phyloP scores from a whole-genome alignment of 2,797 vertebrate genomes.

The Anomalospiza imberbis region DNA sequence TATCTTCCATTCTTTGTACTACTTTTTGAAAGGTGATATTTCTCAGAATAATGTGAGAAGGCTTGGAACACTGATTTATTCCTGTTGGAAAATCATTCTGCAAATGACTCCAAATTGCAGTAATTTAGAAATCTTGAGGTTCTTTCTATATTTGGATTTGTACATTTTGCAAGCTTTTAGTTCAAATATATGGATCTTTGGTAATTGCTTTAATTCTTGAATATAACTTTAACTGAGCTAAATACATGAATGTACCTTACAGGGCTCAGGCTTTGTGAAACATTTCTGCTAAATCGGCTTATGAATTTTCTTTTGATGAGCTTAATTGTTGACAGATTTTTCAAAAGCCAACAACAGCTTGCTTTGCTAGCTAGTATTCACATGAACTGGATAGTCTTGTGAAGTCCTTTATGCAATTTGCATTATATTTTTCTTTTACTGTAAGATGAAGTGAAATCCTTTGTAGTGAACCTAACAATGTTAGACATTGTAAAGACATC shows the following conservation, averaged over 20 bases:
- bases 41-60: slow-evolving; percentile 38
- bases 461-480: slow-evolving; percentile 24
- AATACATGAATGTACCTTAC: slow-evolving; percentile 46
- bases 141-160: slow-evolving; percentile 52
- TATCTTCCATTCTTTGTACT: background rate
- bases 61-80: slow-evolving; percentile 20
- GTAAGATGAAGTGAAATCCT: slow-evolving; percentile 19
- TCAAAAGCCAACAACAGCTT: slow-evolving; percentile 50
- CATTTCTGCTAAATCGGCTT: slow-evolving; percentile 52
- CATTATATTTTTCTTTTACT: slow-evolving; percentile 45
- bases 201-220: slow-evolving; percentile 43
- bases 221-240: slow-evolving; percentile 30
- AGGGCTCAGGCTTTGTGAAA: slow-evolving; percentile 26
- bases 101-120: slow-evolving; percentile 53
- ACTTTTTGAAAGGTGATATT: background rate
- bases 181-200: slow-evolving; percentile 30
- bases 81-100: slow-evolving; percentile 39
- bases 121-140: slow-evolving; percentile 49
- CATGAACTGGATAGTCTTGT: slow-evolving; percentile 36
- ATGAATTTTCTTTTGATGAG: slow-evolving; percentile 62
- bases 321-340: slow-evolving; percentile 65
- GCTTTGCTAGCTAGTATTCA: slow-evolving; percentile 46
- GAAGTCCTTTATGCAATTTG: slow-evolving; percentile 52
- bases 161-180: slow-evolving; percentile 42
- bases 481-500: slow-evolving; percentile 19